Base-by-base conservation (phyloP, 2,113 vertebrate genomes). In the Canis aureus region DNA sequence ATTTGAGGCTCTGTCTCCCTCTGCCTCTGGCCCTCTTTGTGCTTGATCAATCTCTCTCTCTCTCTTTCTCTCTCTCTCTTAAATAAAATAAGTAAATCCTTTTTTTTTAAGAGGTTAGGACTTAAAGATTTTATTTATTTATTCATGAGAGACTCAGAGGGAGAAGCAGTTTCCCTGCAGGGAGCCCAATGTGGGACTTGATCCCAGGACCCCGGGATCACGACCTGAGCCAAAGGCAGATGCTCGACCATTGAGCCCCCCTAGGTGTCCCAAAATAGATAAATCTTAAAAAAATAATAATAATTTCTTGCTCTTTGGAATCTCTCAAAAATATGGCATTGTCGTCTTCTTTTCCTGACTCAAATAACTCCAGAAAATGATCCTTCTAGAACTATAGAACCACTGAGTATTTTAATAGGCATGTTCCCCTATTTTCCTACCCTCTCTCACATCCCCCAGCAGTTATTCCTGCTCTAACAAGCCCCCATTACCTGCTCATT, bases 281-380 rank as follows among this genome's bases (percentile, higher is more conserved):
- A 35, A 69, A 35, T 69, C 32, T 69, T 69, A 5, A 64, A 64
- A 64, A 59, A 64, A 19, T 19, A 43, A 43, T 43, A 43, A 43
- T 89, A 76, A 89, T 82, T 82, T 76, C 69, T 92, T 88, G 4
- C 13, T 97, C 43, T 85, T 92, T 73, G 43, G 74, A 91, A 91
- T 94, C 82, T 94, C 64, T 87, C 60, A 83, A 60, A 92, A 69
- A 20, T 76, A 92, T 0, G 66, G 35, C 78, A 91, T 16, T 62
- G 20, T 67, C 80, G 91, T 84, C 20, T 43, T 53, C 25, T 93
- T 97, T 85, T 80, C 62, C 62, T 84, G 32, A 94, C 95, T 95
- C 92, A 89, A 82, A 91, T 82, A 13, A 71, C 19, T 95, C 67
- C 51, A 86, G 66, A 66, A 97, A 91, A 95, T 60, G 89, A n/a